Evolutionary conservation across 2,888 invertebrate genomes (phyloP).

Genomic region (Petrophora chlorosata): DNA sequence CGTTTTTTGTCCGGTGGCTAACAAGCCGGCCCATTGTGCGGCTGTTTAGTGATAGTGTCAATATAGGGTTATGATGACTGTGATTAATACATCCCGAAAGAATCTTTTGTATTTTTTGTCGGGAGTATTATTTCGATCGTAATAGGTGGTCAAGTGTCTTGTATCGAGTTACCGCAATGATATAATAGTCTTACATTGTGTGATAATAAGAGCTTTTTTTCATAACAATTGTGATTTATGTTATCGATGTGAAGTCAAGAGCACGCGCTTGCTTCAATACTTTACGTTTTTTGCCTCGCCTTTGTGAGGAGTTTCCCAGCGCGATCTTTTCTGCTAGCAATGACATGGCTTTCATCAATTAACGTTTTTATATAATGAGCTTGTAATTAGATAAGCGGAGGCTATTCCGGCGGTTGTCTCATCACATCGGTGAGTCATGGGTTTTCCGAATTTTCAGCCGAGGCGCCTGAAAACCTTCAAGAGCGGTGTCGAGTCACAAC

Average conservation of each 20-base stretch:
- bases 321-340: slow-evolving; percentile 51
- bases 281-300: slow-evolving; percentile 31
- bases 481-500: slow-evolving; percentile 55
- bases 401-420: slow-evolving; percentile 70
- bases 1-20: slow-evolving; percentile 70
- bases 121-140: slow-evolving; percentile 30
- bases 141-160: slow-evolving; percentile 37
- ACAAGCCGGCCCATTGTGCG: slow-evolving; percentile 73
- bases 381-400: slow-evolving; percentile 61
- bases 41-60: slow-evolving; percentile 72
- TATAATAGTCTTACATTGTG: slow-evolving; percentile 11
- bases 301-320: slow-evolving; percentile 58
- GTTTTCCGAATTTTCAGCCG: slow-evolving; percentile 72
- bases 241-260: slow-evolving; percentile 12
- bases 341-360: slow-evolving; percentile 63
- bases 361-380: slow-evolving; percentile 54
- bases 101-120: slow-evolving; percentile 43
- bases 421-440: slow-evolving; percentile 71
- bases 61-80: slow-evolving; percentile 66
- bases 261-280: slow-evolving; percentile 12
- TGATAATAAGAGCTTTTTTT: slow-evolving; percentile 8
- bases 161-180: slow-evolving; percentile 13
- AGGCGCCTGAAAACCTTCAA: slow-evolving; percentile 70
- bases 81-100: slow-evolving; percentile 58
- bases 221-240: slow-evolving; percentile 32